Conservation (phyloP, 1,140 invertebrate genomes). For the Zaprionus vittiger region DNA sequence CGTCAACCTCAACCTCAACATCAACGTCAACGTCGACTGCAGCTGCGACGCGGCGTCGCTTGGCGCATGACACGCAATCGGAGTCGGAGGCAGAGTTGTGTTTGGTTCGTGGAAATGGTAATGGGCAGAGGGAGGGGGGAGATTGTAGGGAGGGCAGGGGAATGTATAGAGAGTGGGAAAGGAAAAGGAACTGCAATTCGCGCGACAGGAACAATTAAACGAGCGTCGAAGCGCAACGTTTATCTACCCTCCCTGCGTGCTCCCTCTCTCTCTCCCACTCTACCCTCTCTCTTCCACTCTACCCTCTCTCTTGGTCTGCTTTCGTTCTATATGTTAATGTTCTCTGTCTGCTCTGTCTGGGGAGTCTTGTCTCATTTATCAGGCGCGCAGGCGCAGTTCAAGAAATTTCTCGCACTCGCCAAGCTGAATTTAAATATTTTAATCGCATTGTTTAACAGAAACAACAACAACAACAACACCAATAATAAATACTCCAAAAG, state of each 20-base stretch:
- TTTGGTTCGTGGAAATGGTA: conserved; percentile 21
- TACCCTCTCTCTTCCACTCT: no score
- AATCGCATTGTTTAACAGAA: conserved; percentile 65
- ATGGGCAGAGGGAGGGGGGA: neutral
- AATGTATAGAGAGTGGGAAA: neutral
- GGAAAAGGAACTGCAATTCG: conserved; percentile 66
- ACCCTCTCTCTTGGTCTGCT: neutral
- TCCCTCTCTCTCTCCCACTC: neutral
- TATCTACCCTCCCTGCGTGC: conserved; percentile 13
- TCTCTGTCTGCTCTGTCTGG: conserved; percentile 36
- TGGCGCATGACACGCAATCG: conserved; percentile 50
- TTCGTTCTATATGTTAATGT: conserved; percentile 62
- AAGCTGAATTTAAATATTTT: conserved; percentile 77
- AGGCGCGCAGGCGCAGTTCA: conserved; percentile 68
- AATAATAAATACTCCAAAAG: conserved; percentile 16
- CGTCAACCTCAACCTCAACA: conserved; percentile 18
- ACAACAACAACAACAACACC: conserved; percentile 23
- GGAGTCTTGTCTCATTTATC: conserved; percentile 75
- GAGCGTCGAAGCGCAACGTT: conserved; percentile 68
- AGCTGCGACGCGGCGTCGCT: conserved; percentile 10
- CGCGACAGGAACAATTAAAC: conserved; percentile 81
- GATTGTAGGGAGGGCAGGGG: neutral
- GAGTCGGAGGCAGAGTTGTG: neutral
- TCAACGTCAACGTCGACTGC: conserved; percentile 26
- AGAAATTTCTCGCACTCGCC: conserved; percentile 61